phyloP scores from a whole-genome alignment of 2,888 invertebrate genomes.

The Homarus gammarus region DNA sequence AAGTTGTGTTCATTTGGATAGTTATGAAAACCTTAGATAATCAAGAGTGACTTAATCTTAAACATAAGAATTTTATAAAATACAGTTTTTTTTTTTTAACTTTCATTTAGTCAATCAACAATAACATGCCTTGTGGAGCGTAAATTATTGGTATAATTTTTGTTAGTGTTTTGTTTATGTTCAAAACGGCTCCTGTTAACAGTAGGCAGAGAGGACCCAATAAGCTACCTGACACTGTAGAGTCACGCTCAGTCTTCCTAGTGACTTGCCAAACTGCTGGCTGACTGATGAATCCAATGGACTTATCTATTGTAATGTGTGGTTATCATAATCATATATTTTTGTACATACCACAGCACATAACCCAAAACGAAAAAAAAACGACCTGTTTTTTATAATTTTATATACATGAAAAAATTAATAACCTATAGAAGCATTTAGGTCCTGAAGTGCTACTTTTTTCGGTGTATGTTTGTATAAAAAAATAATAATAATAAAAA shows the following conservation, averaged over 20 bases:
- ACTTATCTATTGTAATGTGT: background rate
- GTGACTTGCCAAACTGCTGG: background rate
- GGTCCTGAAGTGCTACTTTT: background rate
- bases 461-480: background rate
- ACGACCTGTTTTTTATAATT: conserved; percentile 24
- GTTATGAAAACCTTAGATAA: background rate
- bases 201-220: background rate
- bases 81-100: no score
- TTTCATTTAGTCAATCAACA: no score
- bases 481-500: no score
- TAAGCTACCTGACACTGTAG: no score
- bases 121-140: no score
- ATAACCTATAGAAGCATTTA: background rate
- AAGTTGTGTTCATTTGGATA: background rate
- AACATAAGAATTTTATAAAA: background rate
- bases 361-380: conserved; percentile 15
- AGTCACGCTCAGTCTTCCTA: conserved; percentile 10
- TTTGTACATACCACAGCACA: conserved; percentile 30
- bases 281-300: conserved; percentile 23
- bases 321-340: conserved; percentile 36
- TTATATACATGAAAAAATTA: conserved; percentile 33
- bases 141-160: no score
- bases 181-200: background rate
- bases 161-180: conserved; percentile 1
- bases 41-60: background rate